These are phyloP conservation scores for Galbula dea DNA, from an alignment of 2,113 vertebrate species.

Conservation along the genomic window DNA sequence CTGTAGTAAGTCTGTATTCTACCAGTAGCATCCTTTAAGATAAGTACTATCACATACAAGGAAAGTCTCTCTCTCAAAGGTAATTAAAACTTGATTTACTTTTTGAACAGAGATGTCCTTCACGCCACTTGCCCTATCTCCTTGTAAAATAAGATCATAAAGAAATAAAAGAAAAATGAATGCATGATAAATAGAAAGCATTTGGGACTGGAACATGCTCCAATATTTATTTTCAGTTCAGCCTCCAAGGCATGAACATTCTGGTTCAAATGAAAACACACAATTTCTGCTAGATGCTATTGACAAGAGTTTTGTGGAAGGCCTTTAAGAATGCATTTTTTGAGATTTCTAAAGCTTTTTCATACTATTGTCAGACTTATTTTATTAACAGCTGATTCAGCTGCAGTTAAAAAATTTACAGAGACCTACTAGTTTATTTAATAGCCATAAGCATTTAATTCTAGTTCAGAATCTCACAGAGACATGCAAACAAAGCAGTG, in stretches of 20 bases:
- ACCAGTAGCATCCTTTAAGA: neutral
- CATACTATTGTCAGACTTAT: neutral
- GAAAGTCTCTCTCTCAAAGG: neutral
- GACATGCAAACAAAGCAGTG: slow-evolving; percentile 12
- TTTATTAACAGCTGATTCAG: slow-evolving; percentile 13
- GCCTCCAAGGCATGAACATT: neutral
- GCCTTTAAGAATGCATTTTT: neutral
- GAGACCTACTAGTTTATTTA: slow-evolving; percentile 2
- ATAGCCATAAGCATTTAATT: slow-evolving; percentile 19
- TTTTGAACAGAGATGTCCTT: neutral
- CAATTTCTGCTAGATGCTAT: neutral
- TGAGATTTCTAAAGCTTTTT: neutral
- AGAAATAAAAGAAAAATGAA: neutral
- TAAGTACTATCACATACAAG: neutral
- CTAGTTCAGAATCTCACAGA: slow-evolving; percentile 25
- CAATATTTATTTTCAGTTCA: neutral
- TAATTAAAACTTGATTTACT: neutral
- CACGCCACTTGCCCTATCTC: fast-evolving
- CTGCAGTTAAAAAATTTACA: neutral
- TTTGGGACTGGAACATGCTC: neutral
- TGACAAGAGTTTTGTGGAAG: neutral
- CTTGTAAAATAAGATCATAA: neutral
- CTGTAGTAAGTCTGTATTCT: neutral
- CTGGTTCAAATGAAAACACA: neutral
- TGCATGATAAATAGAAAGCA: neutral